Conservation (phyloP, 2,113 vertebrate species). For the Plecotus auritus region DNA sequence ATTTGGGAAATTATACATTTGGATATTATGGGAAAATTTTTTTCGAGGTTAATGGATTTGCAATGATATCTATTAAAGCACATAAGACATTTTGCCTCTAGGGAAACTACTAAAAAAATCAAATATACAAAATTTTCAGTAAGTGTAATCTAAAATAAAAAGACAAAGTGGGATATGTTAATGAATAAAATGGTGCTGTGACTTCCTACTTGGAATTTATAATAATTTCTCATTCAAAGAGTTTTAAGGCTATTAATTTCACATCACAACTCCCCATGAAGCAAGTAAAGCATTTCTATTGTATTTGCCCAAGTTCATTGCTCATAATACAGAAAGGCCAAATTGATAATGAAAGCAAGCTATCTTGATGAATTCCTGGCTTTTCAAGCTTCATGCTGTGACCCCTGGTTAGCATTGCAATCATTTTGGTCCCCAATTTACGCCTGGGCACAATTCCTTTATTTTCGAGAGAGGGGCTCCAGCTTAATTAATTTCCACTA, state of each 20-base stretch:
- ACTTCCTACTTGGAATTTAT: constrained; percentile 65
- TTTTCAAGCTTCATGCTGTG: constrained; percentile 20
- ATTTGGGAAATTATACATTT: constrained; percentile 73
- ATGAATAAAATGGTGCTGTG: constrained; percentile 48
- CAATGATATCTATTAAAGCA: constrained; percentile 69
- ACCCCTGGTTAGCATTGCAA: background rate
- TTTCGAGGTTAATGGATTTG: constrained; percentile 66
- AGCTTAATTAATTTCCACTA: constrained; percentile 49
- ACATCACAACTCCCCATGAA: constrained; percentile 66
- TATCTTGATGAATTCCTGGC: constrained; percentile 47
- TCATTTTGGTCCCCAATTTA: constrained; percentile 41
- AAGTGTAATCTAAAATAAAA: constrained; percentile 61
- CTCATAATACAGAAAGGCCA: constrained; percentile 47
- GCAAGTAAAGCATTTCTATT: constrained; percentile 53
- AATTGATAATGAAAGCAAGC: constrained; percentile 39
- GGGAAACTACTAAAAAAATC: constrained; percentile 63
- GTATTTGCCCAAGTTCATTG: constrained; percentile 62
- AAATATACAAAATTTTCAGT: constrained; percentile 64
- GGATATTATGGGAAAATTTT: constrained; percentile 43
- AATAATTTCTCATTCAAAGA: constrained; percentile 68
- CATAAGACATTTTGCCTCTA: constrained; percentile 66
- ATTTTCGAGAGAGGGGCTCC: constrained; percentile 6
- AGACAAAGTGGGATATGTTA: constrained; percentile 42
- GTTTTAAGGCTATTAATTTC: constrained; percentile 71
- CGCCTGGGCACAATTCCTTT: constrained; percentile 8